Evolutionary conservation across 2,888 invertebrate genomes (phyloP).

Genomic region (Chelonus formosanus): DNA sequence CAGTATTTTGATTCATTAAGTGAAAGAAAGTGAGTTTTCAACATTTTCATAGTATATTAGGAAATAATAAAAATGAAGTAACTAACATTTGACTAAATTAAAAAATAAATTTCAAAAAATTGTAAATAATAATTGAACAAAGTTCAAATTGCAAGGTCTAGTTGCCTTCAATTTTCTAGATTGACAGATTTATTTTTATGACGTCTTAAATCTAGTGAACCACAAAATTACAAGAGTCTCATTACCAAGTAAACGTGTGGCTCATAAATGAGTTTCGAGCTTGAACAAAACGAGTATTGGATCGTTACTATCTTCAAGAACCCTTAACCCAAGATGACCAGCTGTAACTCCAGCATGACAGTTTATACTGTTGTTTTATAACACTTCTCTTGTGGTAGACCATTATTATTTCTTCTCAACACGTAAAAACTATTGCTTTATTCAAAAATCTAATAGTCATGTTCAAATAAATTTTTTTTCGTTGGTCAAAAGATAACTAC

Average conservation of each 20-base stretch:
- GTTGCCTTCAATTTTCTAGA: conserved; percentile 2
- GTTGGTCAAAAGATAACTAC: too few species aligned
- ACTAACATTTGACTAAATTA: background rate
- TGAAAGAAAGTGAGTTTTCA: too few species aligned
- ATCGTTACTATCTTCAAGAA: background rate
- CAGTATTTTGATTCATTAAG: too few species aligned
- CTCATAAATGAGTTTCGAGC: background rate
- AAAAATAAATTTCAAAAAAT: background rate
- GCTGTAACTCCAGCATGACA: conserved; percentile 12
- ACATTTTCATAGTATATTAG: too few species aligned
- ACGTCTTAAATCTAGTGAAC: conserved; percentile 23
- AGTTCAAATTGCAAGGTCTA: background rate
- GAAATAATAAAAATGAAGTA: too few species aligned
- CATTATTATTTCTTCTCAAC: conserved; percentile 11
- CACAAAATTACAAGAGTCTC: conserved; percentile 1
- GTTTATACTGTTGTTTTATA: conserved; percentile 16
- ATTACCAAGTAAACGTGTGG: conserved; percentile 5
- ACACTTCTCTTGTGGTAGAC: conserved; percentile 10
- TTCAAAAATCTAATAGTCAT: too few species aligned
- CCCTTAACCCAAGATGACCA: conserved; percentile 12
- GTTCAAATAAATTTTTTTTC: too few species aligned
- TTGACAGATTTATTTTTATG: conserved; percentile 22
- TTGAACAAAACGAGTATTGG: background rate
- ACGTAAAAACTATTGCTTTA: too few species aligned
- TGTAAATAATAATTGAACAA: background rate